Base-by-base conservation (phyloP, 2,113 vertebrate genomes). In the Indicator indicator region DNA sequence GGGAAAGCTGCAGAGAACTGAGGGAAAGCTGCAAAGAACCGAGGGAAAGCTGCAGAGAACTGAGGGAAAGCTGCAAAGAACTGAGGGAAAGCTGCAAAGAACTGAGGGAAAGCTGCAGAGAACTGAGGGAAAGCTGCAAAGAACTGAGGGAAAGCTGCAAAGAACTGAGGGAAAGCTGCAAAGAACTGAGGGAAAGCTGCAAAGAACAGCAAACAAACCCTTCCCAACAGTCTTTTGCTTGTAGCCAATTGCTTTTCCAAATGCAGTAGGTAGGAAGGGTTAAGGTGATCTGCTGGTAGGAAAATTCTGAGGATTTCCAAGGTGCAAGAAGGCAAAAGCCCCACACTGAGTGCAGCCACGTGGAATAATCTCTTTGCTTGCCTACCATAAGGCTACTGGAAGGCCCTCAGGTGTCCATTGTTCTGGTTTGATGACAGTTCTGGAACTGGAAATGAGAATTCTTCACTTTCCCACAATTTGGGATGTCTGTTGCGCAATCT, bases 321-420 rank as follows among this genome's bases (percentile, higher is more conserved):
- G 30, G 11, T 9, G 14, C 17, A 69, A 52, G 28, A 30, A 69
- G 79, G 40, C 60, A 36, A 62, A 12, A 75, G 52, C 82, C 55
- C 32, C 40, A 55, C 73, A 56, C 62, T 54, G 86, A 95, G 95
- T 62, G 48, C 21, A 30, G 71, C 54, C 75, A 83, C 59, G 86
- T 65, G 86, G 79, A 94, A 63, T 93, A 77, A 94, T 83, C 89
- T 84, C 81, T 69, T 64, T 69, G 36, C 59, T 83, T 88, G 93
- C 86, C 83, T 68, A 42, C 16, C 18, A 91, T 62, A 74, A 95
- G 89, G 71, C 82, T n/a, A 52, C 16, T 32, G 6, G 5, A 75
- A 88, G 94, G 67, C 72, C 42, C 71, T 73, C 69, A 44, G 56
- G 23, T 27, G 75, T 80, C 58, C 40, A 70, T 71, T 67, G 68